Evolutionary conservation across 2,888 invertebrate species (phyloP).

Genomic region (Lysandra coridon): DNA sequence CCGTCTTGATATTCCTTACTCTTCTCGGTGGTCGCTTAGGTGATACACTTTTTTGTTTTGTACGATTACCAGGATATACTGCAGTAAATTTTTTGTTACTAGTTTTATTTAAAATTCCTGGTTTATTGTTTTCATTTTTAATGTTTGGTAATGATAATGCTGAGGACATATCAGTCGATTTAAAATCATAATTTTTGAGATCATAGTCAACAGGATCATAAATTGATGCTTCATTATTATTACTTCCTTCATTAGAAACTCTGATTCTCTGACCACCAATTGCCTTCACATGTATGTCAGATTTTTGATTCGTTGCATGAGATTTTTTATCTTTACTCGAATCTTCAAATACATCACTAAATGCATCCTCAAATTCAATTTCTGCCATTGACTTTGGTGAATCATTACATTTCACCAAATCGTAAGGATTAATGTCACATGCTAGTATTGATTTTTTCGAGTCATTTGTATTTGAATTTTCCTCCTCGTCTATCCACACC

Average conservation of each 20-base stretch:
- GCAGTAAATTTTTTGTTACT: constrained; percentile 61
- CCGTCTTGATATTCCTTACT: constrained; percentile 71
- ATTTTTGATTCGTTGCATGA: constrained; percentile 57
- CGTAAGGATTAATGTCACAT: constrained; percentile 92
- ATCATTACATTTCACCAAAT: constrained; percentile 83
- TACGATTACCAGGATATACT: constrained; percentile 57
- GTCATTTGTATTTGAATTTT: constrained; percentile 49
- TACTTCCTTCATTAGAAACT: constrained; percentile 79
- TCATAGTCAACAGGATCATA: constrained; percentile 76
- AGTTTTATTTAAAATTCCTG: constrained; percentile 59
- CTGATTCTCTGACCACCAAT: constrained; percentile 86
- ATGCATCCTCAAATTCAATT: constrained; percentile 79
- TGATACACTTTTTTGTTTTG: constrained; percentile 76
- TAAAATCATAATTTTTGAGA: constrained; percentile 69
- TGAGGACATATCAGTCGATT: constrained; percentile 59
- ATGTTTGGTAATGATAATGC: constrained; percentile 69
- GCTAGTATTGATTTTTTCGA: constrained; percentile 87
- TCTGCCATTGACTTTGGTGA: constrained; percentile 71
- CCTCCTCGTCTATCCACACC: constrained; percentile 69
- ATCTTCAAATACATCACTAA: constrained; percentile 66
- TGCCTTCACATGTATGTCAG: constrained; percentile 80
- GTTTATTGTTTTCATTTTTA: constrained; percentile 68
- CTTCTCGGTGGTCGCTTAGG: constrained; percentile 83
- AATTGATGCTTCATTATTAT: constrained; percentile 61
- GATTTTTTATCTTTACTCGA: constrained; percentile 60